Conservation (phyloP, 2,113 vertebrate genomes). For the Haemorhous mexicanus region DNA sequence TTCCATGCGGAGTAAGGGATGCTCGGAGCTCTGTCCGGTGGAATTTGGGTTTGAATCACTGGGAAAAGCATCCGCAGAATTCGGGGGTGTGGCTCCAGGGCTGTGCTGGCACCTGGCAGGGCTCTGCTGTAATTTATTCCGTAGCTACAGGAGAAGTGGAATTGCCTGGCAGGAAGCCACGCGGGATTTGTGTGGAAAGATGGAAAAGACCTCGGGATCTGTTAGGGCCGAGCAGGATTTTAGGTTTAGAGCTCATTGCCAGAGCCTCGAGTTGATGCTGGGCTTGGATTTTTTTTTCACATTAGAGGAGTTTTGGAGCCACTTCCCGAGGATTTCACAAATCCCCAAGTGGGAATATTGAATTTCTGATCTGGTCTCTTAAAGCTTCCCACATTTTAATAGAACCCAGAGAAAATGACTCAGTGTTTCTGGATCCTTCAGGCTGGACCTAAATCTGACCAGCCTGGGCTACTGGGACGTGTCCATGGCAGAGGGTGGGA, state of each 20-base stretch:
- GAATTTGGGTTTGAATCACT: not conserved
- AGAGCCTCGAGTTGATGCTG: no score
- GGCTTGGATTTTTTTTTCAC: not conserved
- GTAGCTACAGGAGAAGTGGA: not conserved
- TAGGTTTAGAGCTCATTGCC: not conserved
- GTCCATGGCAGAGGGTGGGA: not conserved
- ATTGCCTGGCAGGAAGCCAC: not conserved
- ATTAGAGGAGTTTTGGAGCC: not conserved
- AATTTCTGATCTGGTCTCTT: not conserved
- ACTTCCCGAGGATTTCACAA: not conserved
- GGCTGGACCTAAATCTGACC: not conserved
- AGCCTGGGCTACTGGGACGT: not conserved
- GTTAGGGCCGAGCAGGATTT: not conserved
- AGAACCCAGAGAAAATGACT: not conserved
- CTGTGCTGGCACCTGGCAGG: not conserved
- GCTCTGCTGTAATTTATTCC: not conserved
- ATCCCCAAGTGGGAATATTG: not conserved
- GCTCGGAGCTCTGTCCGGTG: not conserved
- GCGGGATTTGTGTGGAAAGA: not conserved
- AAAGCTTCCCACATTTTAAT: not conserved
- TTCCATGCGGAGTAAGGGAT: not conserved
- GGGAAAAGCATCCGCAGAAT: constrained; percentile 41
- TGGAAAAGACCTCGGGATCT: not conserved
- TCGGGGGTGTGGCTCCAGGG: not conserved
- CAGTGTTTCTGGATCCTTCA: not conserved